Conservation (phyloP, 2,113 vertebrate species). For the Alces alces region DNA sequence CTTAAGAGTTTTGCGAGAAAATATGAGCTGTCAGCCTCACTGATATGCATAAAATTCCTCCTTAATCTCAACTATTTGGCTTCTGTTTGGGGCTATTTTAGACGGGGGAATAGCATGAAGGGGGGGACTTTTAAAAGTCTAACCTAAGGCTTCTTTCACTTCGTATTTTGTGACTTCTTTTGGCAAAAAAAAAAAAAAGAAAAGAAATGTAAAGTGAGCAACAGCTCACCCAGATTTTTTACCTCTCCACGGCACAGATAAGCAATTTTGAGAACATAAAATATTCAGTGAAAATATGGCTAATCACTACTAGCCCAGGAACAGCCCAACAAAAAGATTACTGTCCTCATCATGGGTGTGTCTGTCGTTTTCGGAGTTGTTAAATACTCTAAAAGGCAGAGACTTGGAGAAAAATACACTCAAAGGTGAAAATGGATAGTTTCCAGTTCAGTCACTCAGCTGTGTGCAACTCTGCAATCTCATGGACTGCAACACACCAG, state of each 20-base stretch:
- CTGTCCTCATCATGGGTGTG: background rate
- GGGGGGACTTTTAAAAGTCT: background rate
- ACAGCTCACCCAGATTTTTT: slow-evolving; percentile 19
- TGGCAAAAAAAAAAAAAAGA: slow-evolving; percentile 45
- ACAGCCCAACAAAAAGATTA: background rate
- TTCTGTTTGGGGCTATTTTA: slow-evolving; percentile 26
- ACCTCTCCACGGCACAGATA: slow-evolving; percentile 22
- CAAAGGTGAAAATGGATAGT: background rate
- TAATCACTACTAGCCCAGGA: slow-evolving; percentile 3
- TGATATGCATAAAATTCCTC: slow-evolving; percentile 1
- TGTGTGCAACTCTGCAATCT: background rate
- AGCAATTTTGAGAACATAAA: slow-evolving; percentile 21
- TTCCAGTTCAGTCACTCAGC: background rate
- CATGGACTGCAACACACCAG: background rate
- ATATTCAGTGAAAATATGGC: background rate
- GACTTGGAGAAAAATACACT: background rate
- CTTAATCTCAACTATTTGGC: background rate
- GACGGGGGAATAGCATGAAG: background rate
- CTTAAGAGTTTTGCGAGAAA: slow-evolving; percentile 28
- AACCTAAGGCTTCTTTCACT: background rate
- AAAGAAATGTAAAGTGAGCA: slow-evolving; percentile 47
- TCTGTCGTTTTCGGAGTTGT: slow-evolving; percentile 12
- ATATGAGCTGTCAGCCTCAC: background rate
- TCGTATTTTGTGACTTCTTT: slow-evolving; percentile 10
- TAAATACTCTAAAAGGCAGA: slow-evolving; percentile 12